phyloP scores from a whole-genome alignment of 2,113 vertebrate genomes.

The Tor tambroides region DNA sequence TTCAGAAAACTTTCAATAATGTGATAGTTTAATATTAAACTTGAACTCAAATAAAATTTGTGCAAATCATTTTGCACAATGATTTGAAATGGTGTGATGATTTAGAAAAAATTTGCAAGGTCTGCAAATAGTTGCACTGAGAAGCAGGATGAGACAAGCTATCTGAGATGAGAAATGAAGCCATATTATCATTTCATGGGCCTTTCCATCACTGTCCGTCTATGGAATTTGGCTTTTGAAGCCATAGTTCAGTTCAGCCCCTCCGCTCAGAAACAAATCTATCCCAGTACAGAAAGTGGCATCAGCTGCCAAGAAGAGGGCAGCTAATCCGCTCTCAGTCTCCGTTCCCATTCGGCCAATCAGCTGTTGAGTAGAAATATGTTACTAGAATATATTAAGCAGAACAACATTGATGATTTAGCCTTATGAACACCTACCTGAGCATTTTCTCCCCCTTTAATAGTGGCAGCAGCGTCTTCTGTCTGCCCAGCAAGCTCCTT shows the following conservation, averaged over 20 bases:
- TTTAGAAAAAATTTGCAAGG: background rate
- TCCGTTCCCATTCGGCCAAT: slow-evolving; percentile 84
- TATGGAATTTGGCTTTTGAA: slow-evolving; percentile 72
- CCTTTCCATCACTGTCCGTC: background rate
- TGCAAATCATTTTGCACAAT: background rate
- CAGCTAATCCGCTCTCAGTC: slow-evolving; percentile 75
- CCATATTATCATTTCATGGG: background rate
- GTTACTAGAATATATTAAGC: background rate
- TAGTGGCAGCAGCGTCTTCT: slow-evolving; percentile 61
- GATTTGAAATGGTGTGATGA: background rate
- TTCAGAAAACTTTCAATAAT: background rate
- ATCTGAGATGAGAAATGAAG: background rate
- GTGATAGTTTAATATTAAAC: background rate
- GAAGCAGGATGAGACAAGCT: background rate
- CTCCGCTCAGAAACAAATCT: slow-evolving; percentile 79
- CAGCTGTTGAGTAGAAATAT: slow-evolving; percentile 68
- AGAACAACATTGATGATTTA: background rate
- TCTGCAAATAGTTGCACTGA: background rate
- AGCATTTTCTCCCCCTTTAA: slow-evolving; percentile 69
- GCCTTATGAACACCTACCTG: slow-evolving; percentile 69
- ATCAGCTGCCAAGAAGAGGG: slow-evolving; percentile 79
- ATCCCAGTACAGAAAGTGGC: slow-evolving; percentile 83
- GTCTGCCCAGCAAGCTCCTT: slow-evolving; percentile 71
- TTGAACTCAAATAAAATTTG: background rate
- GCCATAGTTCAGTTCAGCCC: slow-evolving; percentile 82